Base-by-base conservation (phyloP, 2,888 invertebrate genomes). In the Drosophila falleni region DNA sequence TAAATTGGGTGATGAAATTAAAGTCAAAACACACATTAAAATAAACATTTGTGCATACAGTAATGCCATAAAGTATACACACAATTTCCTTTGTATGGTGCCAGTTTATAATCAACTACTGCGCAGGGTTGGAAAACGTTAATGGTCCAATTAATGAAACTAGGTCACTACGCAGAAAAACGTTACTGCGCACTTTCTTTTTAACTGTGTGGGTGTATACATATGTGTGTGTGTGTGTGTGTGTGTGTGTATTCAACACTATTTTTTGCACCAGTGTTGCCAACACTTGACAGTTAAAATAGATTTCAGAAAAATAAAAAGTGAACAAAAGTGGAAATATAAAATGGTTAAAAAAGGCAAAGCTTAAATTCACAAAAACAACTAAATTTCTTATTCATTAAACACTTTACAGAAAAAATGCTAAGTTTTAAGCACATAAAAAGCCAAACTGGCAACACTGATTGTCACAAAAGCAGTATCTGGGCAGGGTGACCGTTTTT, bases 121-220 rank as follows among this genome's bases (percentile, higher is more conserved):
- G 23, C 19, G 23, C 10, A 15, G n/a, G 37, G 19, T 19, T 19
- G 26, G 11, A 37, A 37, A 9, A 54, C 44, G 19, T 11, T 6
- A 26, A 19, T 62, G 62, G 35, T 59, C 55, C 23, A 59, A 63
- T 55, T 56, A 41, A 0, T 4, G 2, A 65, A 76, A 69, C 31
- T 61, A 61, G 75, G 75, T 78, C 75, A 76, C 37, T 39, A 51
- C 75, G 78, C 75, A 76, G 74, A 61, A 76, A 78, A 55, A 54
- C 15, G 23, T 56, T 68, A 41, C 64, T 76, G 75, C 75, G 75
- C 75, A 76, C 58, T 69, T 76, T 49, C 39, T 9, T 39, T 55
- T 47, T 23, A 39, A 47, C 37, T 35, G 35, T 13, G 35, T 35
- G 35, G 19, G 19, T 19, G 19, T 19, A 19, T 19, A 19, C 2